phyloP scores from a whole-genome alignment of 1,140 invertebrate species.

The Drosophila murphyi region DNA sequence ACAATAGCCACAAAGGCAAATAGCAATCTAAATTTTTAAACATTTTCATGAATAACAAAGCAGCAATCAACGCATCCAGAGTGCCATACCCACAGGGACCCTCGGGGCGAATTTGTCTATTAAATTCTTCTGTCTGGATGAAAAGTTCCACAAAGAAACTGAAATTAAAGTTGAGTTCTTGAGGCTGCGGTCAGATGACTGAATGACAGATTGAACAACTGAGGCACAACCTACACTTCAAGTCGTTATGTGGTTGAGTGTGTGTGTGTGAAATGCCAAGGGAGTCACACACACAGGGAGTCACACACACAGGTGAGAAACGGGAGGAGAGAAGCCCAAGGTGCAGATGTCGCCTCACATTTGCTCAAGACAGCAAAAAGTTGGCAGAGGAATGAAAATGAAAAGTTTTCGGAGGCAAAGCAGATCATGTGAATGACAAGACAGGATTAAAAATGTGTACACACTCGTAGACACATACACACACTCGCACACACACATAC shows the following conservation, averaged over 20 bases:
- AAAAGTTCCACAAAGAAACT: slow-evolving; percentile 50
- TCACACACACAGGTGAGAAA: slow-evolving; percentile 26
- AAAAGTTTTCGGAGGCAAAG: slow-evolving; percentile 44
- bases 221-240: slow-evolving; percentile 15
- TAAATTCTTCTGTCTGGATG: slow-evolving; percentile 31
- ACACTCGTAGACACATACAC: slow-evolving; percentile 13
- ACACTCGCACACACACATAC: slow-evolving; percentile 10
- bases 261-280: slow-evolving; percentile 1
- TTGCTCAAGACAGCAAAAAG: slow-evolving; percentile 22
- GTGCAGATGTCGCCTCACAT: slow-evolving; percentile 19
- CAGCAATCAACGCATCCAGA: slow-evolving; percentile 61
- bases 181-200: slow-evolving; percentile 44
- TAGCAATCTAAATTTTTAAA: slow-evolving; percentile 73
- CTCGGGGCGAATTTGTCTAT: slow-evolving; percentile 58
- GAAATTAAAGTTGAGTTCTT: slow-evolving; percentile 67
- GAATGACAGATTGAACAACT: slow-evolving; percentile 62
- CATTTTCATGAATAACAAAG: slow-evolving; percentile 77
- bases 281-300: background rate
- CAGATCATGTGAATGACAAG: slow-evolving; percentile 13
- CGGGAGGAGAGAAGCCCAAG: background rate
- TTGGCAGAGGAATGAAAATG: slow-evolving; percentile 42
- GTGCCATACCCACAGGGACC: slow-evolving; percentile 21
- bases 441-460: slow-evolving; percentile 22
- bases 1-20: slow-evolving; percentile 42
- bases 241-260: slow-evolving; percentile 5